Evolutionary conservation across 2,888 invertebrate species (phyloP).

Genomic region (Mythimna albipuncta): DNA sequence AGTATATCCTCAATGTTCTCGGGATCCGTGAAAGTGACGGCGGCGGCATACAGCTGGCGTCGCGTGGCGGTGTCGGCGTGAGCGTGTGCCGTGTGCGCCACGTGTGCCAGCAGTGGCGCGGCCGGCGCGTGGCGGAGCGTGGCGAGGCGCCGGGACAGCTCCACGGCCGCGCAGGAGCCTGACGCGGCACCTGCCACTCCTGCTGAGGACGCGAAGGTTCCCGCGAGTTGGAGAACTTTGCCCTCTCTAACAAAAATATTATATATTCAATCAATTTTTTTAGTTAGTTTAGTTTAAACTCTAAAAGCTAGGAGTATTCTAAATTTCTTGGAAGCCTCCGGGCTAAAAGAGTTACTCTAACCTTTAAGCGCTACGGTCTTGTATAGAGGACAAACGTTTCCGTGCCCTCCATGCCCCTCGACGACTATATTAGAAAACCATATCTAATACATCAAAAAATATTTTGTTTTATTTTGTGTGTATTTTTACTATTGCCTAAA

Average conservation of each 20-base stretch:
- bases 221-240: slow-evolving; percentile 75
- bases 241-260: slow-evolving; percentile 54
- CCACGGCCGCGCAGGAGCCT: slow-evolving; percentile 73
- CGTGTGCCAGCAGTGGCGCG: slow-evolving; percentile 69
- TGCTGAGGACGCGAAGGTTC: slow-evolving; percentile 69
- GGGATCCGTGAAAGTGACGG: slow-evolving; percentile 66
- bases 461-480: too few relatives aligned
- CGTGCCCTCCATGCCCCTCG: too few relatives aligned
- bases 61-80: slow-evolving; percentile 74
- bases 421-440: too few relatives aligned
- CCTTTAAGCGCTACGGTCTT: too few relatives aligned
- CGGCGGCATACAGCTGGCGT: slow-evolving; percentile 76
- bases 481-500: too few relatives aligned
- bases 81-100: slow-evolving; percentile 71
- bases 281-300: too few relatives aligned
- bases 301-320: too few relatives aligned
- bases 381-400: too few relatives aligned
- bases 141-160: slow-evolving; percentile 73
- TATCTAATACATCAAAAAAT: too few relatives aligned
- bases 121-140: slow-evolving; percentile 70
- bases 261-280: too few relatives aligned
- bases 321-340: too few relatives aligned
- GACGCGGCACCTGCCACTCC: slow-evolving; percentile 71
- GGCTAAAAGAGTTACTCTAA: too few relatives aligned
- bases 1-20: slow-evolving; percentile 70